Conservation (phyloP, 2,888 invertebrate genomes). For the Linnaemya tessellans region DNA sequence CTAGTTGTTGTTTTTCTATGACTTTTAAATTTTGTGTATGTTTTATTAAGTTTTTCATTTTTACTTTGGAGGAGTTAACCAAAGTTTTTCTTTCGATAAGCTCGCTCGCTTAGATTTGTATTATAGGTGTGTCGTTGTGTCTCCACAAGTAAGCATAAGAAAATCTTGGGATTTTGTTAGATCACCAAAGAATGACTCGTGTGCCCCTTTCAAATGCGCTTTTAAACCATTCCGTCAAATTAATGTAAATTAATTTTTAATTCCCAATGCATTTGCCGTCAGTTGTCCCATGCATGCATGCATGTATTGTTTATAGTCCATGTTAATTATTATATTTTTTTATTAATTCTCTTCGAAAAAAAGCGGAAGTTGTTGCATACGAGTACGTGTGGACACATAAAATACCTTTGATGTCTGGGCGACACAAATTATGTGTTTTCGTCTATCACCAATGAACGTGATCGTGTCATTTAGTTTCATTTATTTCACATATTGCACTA, state of each 20-base stretch:
- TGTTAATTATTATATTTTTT: constrained; percentile 22
- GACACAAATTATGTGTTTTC: constrained; percentile 30
- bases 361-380: constrained; percentile 57
- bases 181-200: constrained; percentile 42
- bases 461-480: constrained; percentile 35
- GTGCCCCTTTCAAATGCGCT: constrained; percentile 41
- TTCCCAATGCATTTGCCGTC: constrained; percentile 4
- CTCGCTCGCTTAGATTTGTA: neutral
- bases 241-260: constrained; percentile 12
- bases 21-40: constrained; percentile 25
- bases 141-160: constrained; percentile 21
- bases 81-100: constrained; percentile 3
- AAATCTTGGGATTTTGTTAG: constrained; percentile 11
- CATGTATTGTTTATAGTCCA: constrained; percentile 18
- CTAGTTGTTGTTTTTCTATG: constrained; percentile 16
- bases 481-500: constrained; percentile 13
- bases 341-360: constrained; percentile 8
- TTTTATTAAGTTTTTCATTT: neutral
- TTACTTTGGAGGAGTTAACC: constrained; percentile 48
- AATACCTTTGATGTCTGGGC: constrained; percentile 68
- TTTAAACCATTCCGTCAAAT: constrained; percentile 13
- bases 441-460: constrained; percentile 60
- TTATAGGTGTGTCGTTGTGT: constrained; percentile 28
- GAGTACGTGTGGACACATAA: constrained; percentile 63
- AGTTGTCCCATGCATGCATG: neutral